Base-by-base conservation (phyloP, 2,888 invertebrate genomes). In the Macaria notata region DNA sequence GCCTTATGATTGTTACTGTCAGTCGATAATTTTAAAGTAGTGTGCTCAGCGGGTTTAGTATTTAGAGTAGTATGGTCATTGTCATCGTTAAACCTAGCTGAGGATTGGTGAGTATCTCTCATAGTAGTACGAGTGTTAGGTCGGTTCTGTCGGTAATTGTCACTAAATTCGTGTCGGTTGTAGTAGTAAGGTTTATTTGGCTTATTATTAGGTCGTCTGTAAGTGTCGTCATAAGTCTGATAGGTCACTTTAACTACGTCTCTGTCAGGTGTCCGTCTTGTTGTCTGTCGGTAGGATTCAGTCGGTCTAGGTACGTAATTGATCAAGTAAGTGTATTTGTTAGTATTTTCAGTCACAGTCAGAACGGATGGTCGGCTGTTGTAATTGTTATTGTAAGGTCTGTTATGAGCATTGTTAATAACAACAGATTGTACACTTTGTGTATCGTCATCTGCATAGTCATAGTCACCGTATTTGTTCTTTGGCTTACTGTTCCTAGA, bases 231-330 rank as follows among this genome's bases (percentile, higher is more conserved):
- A 43, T 90, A 91, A 56, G 78, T 86, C 70, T 91, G 90, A 65
- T 91, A 90, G 33, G 90, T 92, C 58, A 90, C 89, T 79, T 89
- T 90, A 5, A 92, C 88, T 33, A 88, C 84, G 70, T 91, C 87
- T 68, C 78, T 72, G 69, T 92, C 86, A 59, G 81, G 66, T 50
- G 73, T 76, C 63, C 80, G 73, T 78, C 79, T 82, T 41, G 88
- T 90, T 1, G 84, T 83, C 55, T 83, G 83, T 78, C 90, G 79
- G 82, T 85, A 91, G 3, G 91, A 84, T 66, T 88, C 85, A 31
- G 92, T 92, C 47, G 92, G 87, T 79, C 86, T 79, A 0, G 92
- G 92, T n/a, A 92, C 92, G 61, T 92, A 92, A 66, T 92, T 92
- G 9, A 92, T 92, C 1, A 92, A 74, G 64, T 92, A 92, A 54